A percentile compares a stretch with the other conserved stretches of the same genome.
These are phyloP conservation scores for Galeopterus variegatus DNA, from an alignment of 2,113 vertebrate genomes.

Conservation along the genomic window DNA sequence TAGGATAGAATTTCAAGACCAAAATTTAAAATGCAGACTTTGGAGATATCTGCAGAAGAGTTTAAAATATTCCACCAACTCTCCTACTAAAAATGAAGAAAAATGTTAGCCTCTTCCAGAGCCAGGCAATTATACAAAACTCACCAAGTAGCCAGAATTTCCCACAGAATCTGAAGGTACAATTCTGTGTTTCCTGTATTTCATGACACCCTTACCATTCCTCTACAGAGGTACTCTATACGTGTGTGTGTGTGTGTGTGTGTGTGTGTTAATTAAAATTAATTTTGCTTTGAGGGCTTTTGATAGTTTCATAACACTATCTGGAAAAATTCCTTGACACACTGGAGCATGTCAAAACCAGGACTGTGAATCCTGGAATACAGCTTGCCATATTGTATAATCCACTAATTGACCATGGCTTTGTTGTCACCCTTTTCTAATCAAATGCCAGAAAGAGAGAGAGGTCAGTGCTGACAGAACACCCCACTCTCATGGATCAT, in stretches of 20 bases:
- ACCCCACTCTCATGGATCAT: background rate
- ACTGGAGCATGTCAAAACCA: background rate
- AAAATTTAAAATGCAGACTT: slow-evolving; percentile 15
- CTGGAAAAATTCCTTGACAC: background rate
- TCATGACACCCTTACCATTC: background rate
- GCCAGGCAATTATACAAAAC: background rate
- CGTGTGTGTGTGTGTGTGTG: background rate
- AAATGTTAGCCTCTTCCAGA: background rate
- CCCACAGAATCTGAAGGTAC: background rate
- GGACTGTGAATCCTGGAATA: background rate
- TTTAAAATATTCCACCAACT: slow-evolving; percentile 12
- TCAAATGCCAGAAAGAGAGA: slow-evolving; percentile 31
- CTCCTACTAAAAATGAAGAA: background rate
- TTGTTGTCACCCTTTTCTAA: background rate
- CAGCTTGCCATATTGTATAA: background rate
- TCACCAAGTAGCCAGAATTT: background rate
- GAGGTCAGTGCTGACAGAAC: background rate
- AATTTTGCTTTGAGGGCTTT: slow-evolving; percentile 10
- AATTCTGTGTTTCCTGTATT: background rate
- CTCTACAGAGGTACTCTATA: background rate
- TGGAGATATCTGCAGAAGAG: background rate
- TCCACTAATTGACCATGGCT: background rate
- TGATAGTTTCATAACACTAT: slow-evolving; percentile 27
- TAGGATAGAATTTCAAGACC: slow-evolving; percentile 7
- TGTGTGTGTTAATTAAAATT: background rate